phyloP scores from a whole-genome alignment of 2,888 invertebrate species.

The Tachina grossa region DNA sequence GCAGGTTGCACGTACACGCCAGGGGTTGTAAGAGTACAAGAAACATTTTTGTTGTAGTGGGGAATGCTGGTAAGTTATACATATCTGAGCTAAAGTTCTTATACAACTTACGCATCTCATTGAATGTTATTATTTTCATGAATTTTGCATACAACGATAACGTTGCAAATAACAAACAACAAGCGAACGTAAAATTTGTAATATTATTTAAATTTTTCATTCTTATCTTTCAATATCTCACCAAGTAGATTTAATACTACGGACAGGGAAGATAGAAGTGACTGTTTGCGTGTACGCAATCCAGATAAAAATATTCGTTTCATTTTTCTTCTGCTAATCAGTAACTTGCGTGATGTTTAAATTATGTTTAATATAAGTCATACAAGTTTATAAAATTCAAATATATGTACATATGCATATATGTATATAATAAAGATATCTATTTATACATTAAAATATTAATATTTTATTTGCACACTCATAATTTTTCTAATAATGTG shows the following conservation, averaged over 20 bases:
- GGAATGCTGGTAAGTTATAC: not conserved
- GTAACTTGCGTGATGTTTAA: conserved; percentile 23
- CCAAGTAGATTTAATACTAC: conserved; percentile 22
- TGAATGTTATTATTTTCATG: conserved; percentile 54
- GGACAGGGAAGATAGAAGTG: not conserved
- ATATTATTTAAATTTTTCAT: conserved; percentile 59
- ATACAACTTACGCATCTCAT: conserved; percentile 44
- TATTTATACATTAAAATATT: conserved; percentile 33
- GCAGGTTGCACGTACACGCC: not conserved
- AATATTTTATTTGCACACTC: conserved; percentile 24
- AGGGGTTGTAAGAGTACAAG: conserved; percentile 49
- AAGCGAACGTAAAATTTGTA: conserved; percentile 47
- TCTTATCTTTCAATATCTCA: conserved; percentile 49
- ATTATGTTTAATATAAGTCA: conserved; percentile 31
- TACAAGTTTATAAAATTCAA: conserved; percentile 23
- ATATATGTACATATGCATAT: not conserved
- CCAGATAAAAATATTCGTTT: conserved; percentile 33
- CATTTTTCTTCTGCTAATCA: conserved; percentile 42
- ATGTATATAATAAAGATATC: not conserved
- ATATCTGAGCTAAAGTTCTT: conserved; percentile 1
- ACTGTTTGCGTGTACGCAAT: not conserved
- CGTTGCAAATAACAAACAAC: conserved; percentile 15
- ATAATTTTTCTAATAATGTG: not conserved
- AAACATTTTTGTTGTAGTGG: not conserved
- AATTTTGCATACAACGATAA: conserved; percentile 61